These are phyloP conservation scores for Phengaris arion DNA, from an alignment of 2,888 invertebrate species.

Conservation along the genomic window DNA sequence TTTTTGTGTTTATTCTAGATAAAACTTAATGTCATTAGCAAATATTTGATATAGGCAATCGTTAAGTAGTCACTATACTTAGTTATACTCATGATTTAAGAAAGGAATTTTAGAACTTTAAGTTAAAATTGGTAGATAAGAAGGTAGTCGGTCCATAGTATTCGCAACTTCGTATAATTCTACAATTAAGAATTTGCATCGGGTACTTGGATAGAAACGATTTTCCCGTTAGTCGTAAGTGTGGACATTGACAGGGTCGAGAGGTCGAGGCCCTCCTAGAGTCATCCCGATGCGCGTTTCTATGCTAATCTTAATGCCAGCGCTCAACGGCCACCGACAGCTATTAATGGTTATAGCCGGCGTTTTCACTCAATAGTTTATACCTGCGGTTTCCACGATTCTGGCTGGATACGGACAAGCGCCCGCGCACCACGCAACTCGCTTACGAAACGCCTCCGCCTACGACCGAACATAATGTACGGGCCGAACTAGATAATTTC, in stretches of 20 bases:
- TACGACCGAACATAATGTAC: conserved; percentile 60
- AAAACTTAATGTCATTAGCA: no score
- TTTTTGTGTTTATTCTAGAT: no score
- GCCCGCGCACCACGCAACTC: conserved; percentile 63
- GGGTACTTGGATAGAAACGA: conserved; percentile 53
- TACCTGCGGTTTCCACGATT: conserved; percentile 55
- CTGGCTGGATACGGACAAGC: conserved; percentile 49
- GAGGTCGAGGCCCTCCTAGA: conserved; percentile 67
- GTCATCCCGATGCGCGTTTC: conserved; percentile 69
- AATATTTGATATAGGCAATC: not conserved
- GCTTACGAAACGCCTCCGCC: conserved; percentile 70
- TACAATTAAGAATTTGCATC: conserved; percentile 33
- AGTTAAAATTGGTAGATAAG: not conserved
- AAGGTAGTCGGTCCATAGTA: conserved; percentile 2
- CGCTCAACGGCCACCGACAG: conserved; percentile 67
- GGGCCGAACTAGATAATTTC: conserved; percentile 72
- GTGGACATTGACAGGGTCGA: conserved; percentile 74
- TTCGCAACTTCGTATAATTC: conserved; percentile 31
- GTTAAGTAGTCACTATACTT: not conserved
- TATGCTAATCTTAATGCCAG: conserved; percentile 72
- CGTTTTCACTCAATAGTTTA: conserved; percentile 68
- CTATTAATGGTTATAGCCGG: conserved; percentile 72
- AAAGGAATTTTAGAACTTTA: not conserved
- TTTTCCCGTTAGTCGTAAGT: conserved; percentile 72
- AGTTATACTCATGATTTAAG: not conserved